phyloP scores from a whole-genome alignment of 2,888 invertebrate species.

The Galeruca laticollis region DNA sequence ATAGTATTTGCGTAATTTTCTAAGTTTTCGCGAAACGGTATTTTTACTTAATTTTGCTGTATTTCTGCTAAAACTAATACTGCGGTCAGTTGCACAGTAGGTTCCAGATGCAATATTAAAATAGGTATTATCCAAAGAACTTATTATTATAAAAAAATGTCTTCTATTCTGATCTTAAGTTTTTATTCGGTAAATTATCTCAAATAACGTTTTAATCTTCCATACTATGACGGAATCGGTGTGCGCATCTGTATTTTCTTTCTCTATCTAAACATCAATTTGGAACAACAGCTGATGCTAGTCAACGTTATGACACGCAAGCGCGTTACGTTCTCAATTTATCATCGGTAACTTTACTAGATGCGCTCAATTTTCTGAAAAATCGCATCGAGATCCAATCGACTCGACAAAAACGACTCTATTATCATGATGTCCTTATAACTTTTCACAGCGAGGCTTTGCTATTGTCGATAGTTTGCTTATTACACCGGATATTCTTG shows the following conservation, averaged over 20 bases:
- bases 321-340: constrained; percentile 37
- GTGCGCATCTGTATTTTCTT: constrained; percentile 57
- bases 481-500: too few species aligned
- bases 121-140: too few species aligned
- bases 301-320: constrained; percentile 53
- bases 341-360: not conserved
- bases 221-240: constrained; percentile 46
- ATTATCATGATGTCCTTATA: constrained; percentile 10
- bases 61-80: too few species aligned
- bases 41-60: too few species aligned
- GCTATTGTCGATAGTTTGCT: not conserved
- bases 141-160: too few species aligned
- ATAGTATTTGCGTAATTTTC: too few species aligned
- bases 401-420: constrained; percentile 27
- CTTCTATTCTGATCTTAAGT: too few species aligned
- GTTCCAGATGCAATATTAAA: too few species aligned
- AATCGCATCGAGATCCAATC: constrained; percentile 40
- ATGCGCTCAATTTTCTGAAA: constrained; percentile 35
- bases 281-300: constrained; percentile 56
- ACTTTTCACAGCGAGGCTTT: not conserved
- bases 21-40: too few species aligned
- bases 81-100: too few species aligned
- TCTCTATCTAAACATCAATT: constrained; percentile 65
- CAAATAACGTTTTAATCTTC: constrained; percentile 10
- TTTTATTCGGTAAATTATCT: too few species aligned